Base-by-base conservation (phyloP, 35 echinoderm and acorn worm genomes). In the Acanthaster planci region DNA sequence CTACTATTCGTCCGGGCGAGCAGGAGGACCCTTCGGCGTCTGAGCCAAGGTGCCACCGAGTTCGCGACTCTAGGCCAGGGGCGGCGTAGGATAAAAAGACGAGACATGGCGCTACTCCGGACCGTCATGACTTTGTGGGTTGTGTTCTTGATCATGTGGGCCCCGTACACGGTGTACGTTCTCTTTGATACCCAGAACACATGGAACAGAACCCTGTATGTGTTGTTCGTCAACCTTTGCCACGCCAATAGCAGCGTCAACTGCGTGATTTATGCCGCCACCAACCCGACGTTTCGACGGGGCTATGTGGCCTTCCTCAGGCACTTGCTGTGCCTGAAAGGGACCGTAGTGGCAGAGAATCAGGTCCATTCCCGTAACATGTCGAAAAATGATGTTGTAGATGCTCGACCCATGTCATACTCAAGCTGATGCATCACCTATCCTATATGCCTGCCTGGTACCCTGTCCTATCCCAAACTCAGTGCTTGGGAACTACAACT, bases 111-210 rank as follows among this genome's bases (percentile, higher is more conserved):
- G 17, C 86, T 96, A 7, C 78, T 91, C 14, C 87, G 83, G 37
- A 84, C 93, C 15, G 85, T 96, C 14, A 59, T 96, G n/a, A 83
- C 80, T 19, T 88, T 96, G 39, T 76, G 91, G 23, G 37, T 96
- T 10, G 90, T 96, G 10, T 96, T 92, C 82, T 51, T 96, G 38
- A 42, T 87, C 0, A 92, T 91, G 89, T 96, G 93, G 93, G 77
- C 89, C 8, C 93, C 93, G 2, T 90, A 96, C 82, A 82, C 86
- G 2, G 51, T 91, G 7, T 85, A 79, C 79, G 93, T 97, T 36
- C 82, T 97, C 21, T 82, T 77, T 18, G 93, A 97, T 60, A 85
- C 79, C 21, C 23, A 84, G 34, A 82, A 58, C 50, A 77, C 55
- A 0, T 85, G 78, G 85, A 78, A 87, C 14, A 80, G 90, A 18